Conservation (phyloP, 2,888 invertebrate genomes). For the Nycteola revayana region DNA sequence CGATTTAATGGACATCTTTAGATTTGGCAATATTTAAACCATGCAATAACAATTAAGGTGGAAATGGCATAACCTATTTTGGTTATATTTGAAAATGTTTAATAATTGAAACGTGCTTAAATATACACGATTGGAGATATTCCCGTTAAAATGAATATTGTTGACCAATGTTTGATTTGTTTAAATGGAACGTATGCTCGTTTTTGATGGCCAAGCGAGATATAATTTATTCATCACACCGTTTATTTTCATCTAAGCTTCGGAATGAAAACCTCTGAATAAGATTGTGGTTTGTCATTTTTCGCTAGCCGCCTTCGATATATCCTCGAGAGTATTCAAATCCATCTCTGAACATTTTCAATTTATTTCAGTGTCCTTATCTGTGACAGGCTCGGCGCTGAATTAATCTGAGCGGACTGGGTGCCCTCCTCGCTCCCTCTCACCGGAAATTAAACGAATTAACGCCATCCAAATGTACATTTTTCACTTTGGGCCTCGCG, state of each 20-base stretch:
- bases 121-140: conserved; percentile 18
- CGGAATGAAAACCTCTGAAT: conserved; percentile 43
- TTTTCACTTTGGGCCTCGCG: conserved; percentile 79
- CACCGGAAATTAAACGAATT: conserved; percentile 83
- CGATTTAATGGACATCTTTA: conserved; percentile 75
- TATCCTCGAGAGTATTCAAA: conserved; percentile 78
- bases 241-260: conserved; percentile 45
- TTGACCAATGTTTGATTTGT: conserved; percentile 40
- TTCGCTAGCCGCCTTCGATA: conserved; percentile 60
- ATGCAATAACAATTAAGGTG: conserved; percentile 28
- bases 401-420: conserved; percentile 78
- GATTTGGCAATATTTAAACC: conserved; percentile 59
- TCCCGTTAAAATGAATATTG: conserved; percentile 42
- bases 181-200: conserved; percentile 46
- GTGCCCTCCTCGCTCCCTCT: conserved; percentile 51
- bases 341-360: conserved; percentile 83
- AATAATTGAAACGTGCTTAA: conserved; percentile 17
- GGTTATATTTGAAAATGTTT: conserved; percentile 24
- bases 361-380: conserved; percentile 82
- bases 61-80: conserved; percentile 29
- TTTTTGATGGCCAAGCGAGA: conserved; percentile 41
- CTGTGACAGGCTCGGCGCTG: conserved; percentile 77
- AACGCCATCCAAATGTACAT: conserved; percentile 82
- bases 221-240: conserved; percentile 62
- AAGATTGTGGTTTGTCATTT: conserved; percentile 59